These are phyloP conservation scores for Phataginus tetradactyla DNA, from an alignment of 2,797 vertebrate genomes.

Conservation along the genomic window DNA sequence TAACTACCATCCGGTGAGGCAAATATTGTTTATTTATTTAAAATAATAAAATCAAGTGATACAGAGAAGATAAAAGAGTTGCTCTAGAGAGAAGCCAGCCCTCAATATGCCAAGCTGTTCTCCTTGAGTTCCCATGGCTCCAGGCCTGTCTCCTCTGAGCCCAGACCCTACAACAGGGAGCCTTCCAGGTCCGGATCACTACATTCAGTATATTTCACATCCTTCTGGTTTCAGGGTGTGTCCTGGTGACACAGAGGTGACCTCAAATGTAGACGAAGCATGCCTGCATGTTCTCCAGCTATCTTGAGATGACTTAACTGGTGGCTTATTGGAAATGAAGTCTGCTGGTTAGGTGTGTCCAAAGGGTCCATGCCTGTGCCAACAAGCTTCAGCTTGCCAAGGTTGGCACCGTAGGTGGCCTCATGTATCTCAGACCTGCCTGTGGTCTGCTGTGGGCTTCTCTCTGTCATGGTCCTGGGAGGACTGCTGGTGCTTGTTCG, in stretches of 20 bases:
- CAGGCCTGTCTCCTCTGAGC: background rate
- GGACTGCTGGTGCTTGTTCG: background rate
- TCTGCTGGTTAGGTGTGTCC: background rate
- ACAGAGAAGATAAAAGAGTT: background rate
- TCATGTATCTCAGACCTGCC: background rate
- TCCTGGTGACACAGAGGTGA: background rate
- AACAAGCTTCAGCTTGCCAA: background rate
- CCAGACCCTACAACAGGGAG: rapidly evolving
- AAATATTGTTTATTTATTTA: background rate
- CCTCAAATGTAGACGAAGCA: background rate
- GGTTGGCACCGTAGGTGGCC: too few species aligned
- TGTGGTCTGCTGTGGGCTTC: background rate
- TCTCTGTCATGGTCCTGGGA: background rate
- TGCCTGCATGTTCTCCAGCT: background rate
- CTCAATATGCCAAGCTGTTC: background rate
- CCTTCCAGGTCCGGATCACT: background rate
- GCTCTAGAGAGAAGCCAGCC: too few species aligned
- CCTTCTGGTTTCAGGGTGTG: background rate
- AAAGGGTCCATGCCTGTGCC: background rate
- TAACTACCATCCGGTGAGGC: background rate
- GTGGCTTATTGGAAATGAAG: background rate
- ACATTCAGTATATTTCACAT: background rate
- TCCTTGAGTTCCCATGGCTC: background rate
- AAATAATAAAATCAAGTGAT: background rate
- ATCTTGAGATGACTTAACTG: background rate